Evolutionary conservation across 2,113 vertebrate species (phyloP), one percentile per base, ranked within the genome.

Genomic region (Perca schrenkii): DNA sequence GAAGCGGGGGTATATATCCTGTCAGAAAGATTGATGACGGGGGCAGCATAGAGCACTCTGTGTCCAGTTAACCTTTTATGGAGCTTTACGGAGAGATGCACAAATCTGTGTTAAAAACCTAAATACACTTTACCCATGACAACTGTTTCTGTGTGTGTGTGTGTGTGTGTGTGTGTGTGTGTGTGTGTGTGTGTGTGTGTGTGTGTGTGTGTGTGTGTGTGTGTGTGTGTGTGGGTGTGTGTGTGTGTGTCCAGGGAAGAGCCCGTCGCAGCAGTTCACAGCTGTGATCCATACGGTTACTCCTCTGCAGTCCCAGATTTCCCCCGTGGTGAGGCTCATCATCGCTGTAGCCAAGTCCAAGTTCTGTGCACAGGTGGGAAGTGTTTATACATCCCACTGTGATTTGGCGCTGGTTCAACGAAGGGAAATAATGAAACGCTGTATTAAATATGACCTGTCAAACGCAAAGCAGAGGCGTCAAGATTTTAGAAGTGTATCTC

Each of bases 291-390:
- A 96, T 34, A 84, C 82, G 1, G 87, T 95, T 4, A 93, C 93
- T 13, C 94, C 95, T 53, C 94, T 96, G 62, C 94, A 95, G 93
- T 77, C 93, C 63, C 95, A 95, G 82, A 90, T 94, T 72, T 94
- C 95, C 66, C 95, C 96, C 1, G 91, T 95, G 79, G 83, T 96
- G 69, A 96, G 95, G 82, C 94, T 96, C 85, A 94, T 96, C 92
- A 92, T 95, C 43, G 95, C 95, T 4, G 94, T 96, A 58, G 94
- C 95, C 91, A 95, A 95, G 89, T 96, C 96, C 86, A 96, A 94
- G 91, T 96, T 95, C 92, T 96, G 96, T 93, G 93, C 93, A 80
- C 95, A 96, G 95, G 96, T 96, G 78, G 76, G 94, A 63, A n/a
- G 31, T 19, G 36, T 46, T 13, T 73, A 43, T 43, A 1, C n/a